Evolutionary conservation across 2,797 vertebrate genomes (phyloP).

Genomic region (Myripristis murdjan): DNA sequence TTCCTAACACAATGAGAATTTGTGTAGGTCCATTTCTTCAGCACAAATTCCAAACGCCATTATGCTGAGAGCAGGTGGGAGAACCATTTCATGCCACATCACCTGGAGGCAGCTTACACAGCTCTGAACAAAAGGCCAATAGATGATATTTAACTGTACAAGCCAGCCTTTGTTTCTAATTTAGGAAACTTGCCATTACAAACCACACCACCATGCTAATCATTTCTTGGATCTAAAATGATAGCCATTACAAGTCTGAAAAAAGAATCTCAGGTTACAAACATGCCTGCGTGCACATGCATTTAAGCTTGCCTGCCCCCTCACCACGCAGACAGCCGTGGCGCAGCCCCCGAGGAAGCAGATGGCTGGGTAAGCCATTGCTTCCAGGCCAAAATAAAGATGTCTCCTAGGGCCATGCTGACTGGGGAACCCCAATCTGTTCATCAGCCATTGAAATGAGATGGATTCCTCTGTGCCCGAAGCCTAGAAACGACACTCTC

Average conservation of each 20-base stretch:
- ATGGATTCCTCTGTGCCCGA: slow-evolving; percentile 66
- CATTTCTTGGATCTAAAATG: slow-evolving; percentile 22
- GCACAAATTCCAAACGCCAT: slow-evolving; percentile 61
- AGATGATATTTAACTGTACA: slow-evolving; percentile 12
- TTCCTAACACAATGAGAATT: slow-evolving; percentile 35
- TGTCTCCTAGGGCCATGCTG: slow-evolving; percentile 66
- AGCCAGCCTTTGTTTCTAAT: slow-evolving; percentile 4
- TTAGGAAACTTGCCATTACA: slow-evolving; percentile 8
- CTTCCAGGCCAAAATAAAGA: slow-evolving; percentile 78
- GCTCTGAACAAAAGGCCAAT: slow-evolving; percentile 35
- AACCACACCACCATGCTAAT: slow-evolving; percentile 21
- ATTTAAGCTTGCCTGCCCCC: background rate
- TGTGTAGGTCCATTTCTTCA: slow-evolving; percentile 68
- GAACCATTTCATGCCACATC: slow-evolving; percentile 40
- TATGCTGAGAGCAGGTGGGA: slow-evolving; percentile 73
- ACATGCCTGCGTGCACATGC: slow-evolving; percentile 9
- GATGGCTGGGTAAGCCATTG: slow-evolving; percentile 72
- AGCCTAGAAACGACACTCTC: slow-evolving; percentile 50
- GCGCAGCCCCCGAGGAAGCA: slow-evolving; percentile 50
- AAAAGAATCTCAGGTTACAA: slow-evolving; percentile 57
- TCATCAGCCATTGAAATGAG: slow-evolving; percentile 67
- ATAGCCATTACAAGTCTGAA: slow-evolving; percentile 40
- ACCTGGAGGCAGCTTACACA: slow-evolving; percentile 52
- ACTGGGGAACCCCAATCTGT: slow-evolving; percentile 59
- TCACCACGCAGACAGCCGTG: slow-evolving; percentile 5